Conservation (phyloP, 2,797 vertebrate species). For the Gila robusta region DNA sequence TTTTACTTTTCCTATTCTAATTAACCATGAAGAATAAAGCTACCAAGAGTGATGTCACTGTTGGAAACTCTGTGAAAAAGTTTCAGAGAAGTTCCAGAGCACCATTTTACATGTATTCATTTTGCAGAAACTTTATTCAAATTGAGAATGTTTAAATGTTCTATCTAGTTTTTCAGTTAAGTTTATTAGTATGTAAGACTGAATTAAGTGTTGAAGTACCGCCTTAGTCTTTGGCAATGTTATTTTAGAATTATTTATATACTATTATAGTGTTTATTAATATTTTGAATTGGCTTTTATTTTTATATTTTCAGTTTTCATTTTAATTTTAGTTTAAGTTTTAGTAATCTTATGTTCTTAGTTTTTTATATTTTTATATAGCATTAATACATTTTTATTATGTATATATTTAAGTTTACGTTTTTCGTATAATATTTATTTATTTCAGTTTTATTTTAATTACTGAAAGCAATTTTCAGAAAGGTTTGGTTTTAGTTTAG, state of each 20-base stretch:
- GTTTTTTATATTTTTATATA: not conserved
- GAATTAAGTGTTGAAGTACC: not conserved
- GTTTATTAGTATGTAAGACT: not conserved
- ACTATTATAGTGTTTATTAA: not conserved
- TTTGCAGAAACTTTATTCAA: not conserved
- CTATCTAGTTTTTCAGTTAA: not conserved
- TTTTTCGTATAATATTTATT: not conserved
- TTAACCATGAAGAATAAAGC: conserved; percentile 36
- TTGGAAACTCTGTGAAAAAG: not conserved
- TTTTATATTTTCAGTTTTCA: not conserved
- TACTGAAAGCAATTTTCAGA: not conserved
- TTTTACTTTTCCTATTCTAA: conserved; percentile 29
- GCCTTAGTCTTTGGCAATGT: not conserved
- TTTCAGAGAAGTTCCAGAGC: not conserved
- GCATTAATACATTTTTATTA: not conserved
- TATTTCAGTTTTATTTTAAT: not conserved
- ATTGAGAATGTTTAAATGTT: not conserved
- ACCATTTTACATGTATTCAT: not conserved
- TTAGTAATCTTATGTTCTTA: not conserved
- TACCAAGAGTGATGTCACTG: conserved; percentile 31
- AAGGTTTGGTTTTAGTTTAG: not conserved
- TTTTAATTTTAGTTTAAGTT: not conserved
- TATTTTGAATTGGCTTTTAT: too few relatives aligned
- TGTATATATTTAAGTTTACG: too few relatives aligned
- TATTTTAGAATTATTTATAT: not conserved